A percentile compares a stretch with the other conserved stretches of the same genome.
Evolutionary conservation across 1,140 invertebrate species (phyloP).

Genomic region (Apolygus lucorum): DNA sequence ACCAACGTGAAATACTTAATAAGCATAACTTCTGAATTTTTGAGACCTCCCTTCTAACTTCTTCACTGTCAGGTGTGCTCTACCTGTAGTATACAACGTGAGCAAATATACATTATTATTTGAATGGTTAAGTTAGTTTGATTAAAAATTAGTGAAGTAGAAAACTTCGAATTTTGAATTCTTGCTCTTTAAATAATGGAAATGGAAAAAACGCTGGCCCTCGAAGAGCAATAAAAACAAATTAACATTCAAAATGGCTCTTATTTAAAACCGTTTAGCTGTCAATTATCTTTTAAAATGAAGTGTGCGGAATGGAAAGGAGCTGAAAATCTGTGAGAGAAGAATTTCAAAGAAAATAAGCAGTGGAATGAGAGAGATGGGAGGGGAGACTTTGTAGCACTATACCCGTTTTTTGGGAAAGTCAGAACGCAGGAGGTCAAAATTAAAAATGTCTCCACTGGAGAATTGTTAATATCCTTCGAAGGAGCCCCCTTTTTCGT

Average conservation of each 20-base stretch:
- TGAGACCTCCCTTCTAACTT: too few species aligned
- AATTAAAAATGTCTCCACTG: constrained; percentile 11
- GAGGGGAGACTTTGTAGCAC: not conserved
- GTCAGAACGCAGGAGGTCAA: constrained; percentile 9
- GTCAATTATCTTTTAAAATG: constrained; percentile 5
- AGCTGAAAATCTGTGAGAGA: not conserved
- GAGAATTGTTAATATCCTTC: constrained; percentile 12
- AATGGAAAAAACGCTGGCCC: too few species aligned
- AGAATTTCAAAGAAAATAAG: not conserved
- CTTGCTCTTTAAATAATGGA: too few species aligned
- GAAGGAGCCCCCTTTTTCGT: not conserved
- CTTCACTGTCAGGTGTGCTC: too few species aligned
- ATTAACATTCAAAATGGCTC: not conserved
- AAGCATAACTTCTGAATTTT: too few species aligned
- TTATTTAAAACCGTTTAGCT: not conserved
- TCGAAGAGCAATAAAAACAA: not conserved
- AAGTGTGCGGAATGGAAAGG: not conserved
- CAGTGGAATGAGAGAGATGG: not conserved
- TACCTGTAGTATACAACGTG: too few species aligned
- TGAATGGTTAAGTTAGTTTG: too few species aligned
- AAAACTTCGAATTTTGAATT: too few species aligned
- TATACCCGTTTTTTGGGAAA: not conserved
- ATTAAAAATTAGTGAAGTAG: too few species aligned
- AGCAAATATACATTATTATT: too few species aligned
- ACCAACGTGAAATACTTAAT: too few species aligned